phyloP scores from a whole-genome alignment of 2,888 invertebrate genomes.

The Eristalis tenax region DNA sequence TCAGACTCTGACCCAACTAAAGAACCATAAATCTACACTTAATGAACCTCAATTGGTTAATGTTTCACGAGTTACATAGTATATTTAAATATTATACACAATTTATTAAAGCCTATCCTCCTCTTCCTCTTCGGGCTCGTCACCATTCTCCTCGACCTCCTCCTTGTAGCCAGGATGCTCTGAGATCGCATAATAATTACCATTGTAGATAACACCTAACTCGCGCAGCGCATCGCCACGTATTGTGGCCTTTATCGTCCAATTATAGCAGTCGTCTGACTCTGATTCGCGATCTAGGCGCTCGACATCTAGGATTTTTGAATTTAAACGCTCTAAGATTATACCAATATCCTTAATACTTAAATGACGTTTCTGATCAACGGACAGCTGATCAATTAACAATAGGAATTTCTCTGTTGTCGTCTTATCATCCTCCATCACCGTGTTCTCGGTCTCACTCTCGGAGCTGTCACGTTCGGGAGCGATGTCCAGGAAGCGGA shows the following conservation, averaged over 20 bases:
- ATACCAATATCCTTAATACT: slow-evolving; percentile 97
- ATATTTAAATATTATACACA: slow-evolving; percentile 76
- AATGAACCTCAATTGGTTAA: slow-evolving; percentile 44
- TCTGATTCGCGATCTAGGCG: slow-evolving; percentile 94
- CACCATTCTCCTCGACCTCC: slow-evolving; percentile 92
- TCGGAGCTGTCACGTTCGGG: slow-evolving; percentile 93
- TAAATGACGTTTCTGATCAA: slow-evolving; percentile 94
- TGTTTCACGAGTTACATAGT: slow-evolving; percentile 55
- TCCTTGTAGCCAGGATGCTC: slow-evolving; percentile 97
- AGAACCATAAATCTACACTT: slow-evolving; percentile 35
- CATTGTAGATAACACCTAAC: slow-evolving; percentile 96
- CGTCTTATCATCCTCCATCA: slow-evolving; percentile 94
- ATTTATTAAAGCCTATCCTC: slow-evolving; percentile 83
- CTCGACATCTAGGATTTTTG: slow-evolving; percentile 96
- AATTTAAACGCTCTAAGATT: slow-evolving; percentile 94
- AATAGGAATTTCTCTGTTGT: slow-evolving; percentile 95
- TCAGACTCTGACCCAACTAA: slow-evolving; percentile 27
- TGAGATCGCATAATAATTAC: slow-evolving; percentile 96
- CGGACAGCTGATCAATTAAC: slow-evolving; percentile 95
- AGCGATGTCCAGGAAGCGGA: slow-evolving; percentile 90
- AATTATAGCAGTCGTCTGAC: slow-evolving; percentile 96
- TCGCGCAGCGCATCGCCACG: slow-evolving; percentile 94
- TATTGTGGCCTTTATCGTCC: slow-evolving; percentile 98
- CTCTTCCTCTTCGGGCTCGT: slow-evolving; percentile 92
- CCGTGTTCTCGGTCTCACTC: slow-evolving; percentile 95